These are phyloP conservation scores for Callionymus lyra DNA, from an alignment of 2,113 vertebrate genomes.

Conservation along the genomic window DNA sequence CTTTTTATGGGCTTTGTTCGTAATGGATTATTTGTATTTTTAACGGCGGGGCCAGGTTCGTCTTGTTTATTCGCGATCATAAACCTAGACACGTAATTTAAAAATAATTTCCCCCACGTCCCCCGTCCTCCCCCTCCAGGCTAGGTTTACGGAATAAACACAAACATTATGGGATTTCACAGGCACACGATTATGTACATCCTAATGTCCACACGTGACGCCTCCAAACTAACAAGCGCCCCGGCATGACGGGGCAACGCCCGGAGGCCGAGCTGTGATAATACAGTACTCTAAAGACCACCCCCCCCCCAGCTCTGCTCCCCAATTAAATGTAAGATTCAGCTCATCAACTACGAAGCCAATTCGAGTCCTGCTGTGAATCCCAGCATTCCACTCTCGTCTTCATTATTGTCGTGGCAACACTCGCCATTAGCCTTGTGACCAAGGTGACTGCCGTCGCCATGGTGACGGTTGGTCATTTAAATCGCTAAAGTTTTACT, in stretches of 20 bases:
- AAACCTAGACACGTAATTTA: conserved; percentile 62
- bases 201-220: conserved; percentile 25
- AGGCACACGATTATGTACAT: conserved; percentile 67
- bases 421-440: conserved; percentile 19
- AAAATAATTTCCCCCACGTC: conserved; percentile 58
- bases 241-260: too few species aligned
- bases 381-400: conserved; percentile 32
- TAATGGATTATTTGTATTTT: conserved; percentile 48
- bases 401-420: conserved; percentile 33
- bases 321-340: conserved; percentile 31
- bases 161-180: conserved; percentile 58
- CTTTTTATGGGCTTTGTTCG: conserved; percentile 43
- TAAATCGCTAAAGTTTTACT: conserved; percentile 39
- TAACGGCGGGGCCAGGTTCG: conserved; percentile 44
- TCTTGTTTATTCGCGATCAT: conserved; percentile 42
- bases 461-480: conserved; percentile 41
- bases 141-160: conserved; percentile 59
- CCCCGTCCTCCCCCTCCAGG: conserved; percentile 20
- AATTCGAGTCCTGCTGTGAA: conserved; percentile 28
- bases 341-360: conserved; percentile 13
- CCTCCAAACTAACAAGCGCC: too few species aligned
- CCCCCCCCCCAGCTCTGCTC: too few species aligned
- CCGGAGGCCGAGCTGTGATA: not conserved
- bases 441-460: conserved; percentile 25
- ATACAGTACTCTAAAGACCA: not conserved